A percentile compares a stretch with the other conserved stretches of the same genome.
Conservation (phyloP, 2,797 vertebrate species). For the Momotus momota region DNA sequence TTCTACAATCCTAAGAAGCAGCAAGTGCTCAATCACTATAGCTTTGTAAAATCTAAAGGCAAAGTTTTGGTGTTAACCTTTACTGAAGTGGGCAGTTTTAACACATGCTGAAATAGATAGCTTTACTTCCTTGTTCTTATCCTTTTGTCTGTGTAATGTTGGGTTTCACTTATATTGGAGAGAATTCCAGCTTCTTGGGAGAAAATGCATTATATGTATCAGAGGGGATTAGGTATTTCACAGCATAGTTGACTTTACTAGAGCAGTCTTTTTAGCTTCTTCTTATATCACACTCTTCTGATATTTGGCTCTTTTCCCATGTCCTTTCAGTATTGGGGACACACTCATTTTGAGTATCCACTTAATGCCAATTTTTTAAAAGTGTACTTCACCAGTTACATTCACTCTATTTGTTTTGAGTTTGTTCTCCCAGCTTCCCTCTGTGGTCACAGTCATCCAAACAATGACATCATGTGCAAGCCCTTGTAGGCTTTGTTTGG, state of each 20-base stretch:
- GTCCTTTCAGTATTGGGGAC: background rate
- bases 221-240: background rate
- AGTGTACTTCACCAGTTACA: background rate
- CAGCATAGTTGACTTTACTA: background rate
- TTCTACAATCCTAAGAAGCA: background rate
- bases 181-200: background rate
- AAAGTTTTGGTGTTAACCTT: background rate
- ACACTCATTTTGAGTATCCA: background rate
- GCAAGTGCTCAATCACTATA: background rate
- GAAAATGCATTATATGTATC: background rate
- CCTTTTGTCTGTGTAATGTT: background rate
- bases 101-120: background rate
- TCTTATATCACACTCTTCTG: background rate
- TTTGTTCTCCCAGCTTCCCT: background rate
- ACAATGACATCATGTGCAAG: accelerated
- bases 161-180: background rate
- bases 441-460: background rate
- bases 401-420: background rate
- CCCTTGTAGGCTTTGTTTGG: background rate
- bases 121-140: background rate
- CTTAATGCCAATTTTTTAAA: background rate
- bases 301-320: background rate
- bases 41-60: background rate
- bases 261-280: background rate
- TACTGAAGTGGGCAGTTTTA: background rate